These are phyloP conservation scores for Acanthosepion esculentum DNA, from an alignment of 2,888 invertebrate genomes.

Conservation along the genomic window DNA sequence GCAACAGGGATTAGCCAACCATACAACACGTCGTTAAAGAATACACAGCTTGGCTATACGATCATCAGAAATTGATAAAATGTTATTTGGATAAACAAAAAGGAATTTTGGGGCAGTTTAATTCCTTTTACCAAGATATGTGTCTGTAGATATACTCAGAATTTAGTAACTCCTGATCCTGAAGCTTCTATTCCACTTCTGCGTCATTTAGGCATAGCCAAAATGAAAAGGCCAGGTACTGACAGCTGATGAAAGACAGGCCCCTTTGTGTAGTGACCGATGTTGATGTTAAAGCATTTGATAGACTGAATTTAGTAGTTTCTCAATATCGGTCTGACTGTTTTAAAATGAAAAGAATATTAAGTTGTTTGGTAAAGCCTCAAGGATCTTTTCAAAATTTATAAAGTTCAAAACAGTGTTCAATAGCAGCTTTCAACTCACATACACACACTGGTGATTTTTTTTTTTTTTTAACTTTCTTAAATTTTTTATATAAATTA, in stretches of 20 bases:
- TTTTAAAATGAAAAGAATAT: no score
- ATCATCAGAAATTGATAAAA: neutral
- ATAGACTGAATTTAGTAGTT: no score
- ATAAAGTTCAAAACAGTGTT: no score
- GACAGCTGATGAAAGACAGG: no score
- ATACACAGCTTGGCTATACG: neutral
- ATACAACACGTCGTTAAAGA: neutral
- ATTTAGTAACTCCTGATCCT: neutral
- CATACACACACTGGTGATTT: neutral
- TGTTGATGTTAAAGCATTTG: no score
- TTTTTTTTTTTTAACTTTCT: neutral
- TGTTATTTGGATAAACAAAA: neutral
- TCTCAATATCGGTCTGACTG: no score
- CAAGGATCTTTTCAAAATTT: no score
- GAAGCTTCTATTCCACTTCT: neutral
- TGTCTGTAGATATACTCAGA: neutral
- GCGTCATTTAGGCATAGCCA: neutral
- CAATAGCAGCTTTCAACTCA: no score
- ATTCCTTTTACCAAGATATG: neutral
- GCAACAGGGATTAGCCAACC: no score
- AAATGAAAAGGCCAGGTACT: neutral
- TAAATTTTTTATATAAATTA: neutral
- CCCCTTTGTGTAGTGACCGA: no score
- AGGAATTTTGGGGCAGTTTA: neutral
- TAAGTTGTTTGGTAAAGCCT: no score